phyloP scores from a whole-genome alignment of 2,113 vertebrate genomes.

The Excalfactoria chinensis region DNA sequence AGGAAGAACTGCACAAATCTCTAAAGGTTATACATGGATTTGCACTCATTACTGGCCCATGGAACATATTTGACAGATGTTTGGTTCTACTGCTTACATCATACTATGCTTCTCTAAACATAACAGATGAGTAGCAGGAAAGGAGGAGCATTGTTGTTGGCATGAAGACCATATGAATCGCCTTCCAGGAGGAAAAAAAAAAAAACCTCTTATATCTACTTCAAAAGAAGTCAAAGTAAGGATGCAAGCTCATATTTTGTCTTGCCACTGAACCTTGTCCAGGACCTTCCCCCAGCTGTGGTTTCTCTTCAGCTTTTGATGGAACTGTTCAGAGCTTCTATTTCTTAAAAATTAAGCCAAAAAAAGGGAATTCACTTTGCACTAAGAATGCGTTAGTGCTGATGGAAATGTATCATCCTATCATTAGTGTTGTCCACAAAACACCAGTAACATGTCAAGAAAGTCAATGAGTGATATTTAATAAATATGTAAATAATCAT shows the following conservation, averaged over 20 bases:
- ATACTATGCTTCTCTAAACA: neutral
- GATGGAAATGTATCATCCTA: neutral
- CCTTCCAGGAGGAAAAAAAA: neutral
- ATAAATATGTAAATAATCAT: neutral
- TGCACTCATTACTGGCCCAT: conserved; percentile 42
- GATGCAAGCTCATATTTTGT: neutral
- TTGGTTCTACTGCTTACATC: conserved; percentile 23
- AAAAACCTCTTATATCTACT: neutral
- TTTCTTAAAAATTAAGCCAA: neutral
- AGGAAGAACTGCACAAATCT: conserved; percentile 25
- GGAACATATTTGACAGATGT: conserved; percentile 37
- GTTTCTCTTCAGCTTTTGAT: neutral
- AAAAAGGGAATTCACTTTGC: neutral
- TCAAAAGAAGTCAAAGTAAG: neutral
- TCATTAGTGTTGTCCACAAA: neutral
- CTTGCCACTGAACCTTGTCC: neutral
- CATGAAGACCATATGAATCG: neutral
- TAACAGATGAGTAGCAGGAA: neutral
- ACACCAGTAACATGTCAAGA: neutral
- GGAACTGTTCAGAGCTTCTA: neutral
- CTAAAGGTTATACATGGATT: conserved; percentile 40
- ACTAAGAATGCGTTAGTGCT: neutral
- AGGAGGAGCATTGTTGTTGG: neutral
- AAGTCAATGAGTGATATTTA: neutral
- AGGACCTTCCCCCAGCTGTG: neutral